Base-by-base conservation (phyloP, 2,113 vertebrate species). In the Abramis brama region DNA sequence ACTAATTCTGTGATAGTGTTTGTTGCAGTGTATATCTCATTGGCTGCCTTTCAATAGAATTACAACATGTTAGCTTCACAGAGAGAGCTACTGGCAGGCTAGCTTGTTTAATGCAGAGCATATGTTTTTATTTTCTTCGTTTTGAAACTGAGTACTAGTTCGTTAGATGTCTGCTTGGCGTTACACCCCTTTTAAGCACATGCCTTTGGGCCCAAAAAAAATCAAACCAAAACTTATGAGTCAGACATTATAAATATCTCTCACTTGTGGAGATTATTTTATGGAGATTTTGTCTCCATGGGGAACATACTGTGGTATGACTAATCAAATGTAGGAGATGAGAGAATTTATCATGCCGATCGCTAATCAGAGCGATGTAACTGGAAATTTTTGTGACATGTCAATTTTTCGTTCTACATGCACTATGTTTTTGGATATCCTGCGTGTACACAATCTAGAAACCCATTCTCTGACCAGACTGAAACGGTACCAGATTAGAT, bases 391-490 rank as follows among this genome's bases (percentile, higher is more conserved):
- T 9, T 59, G 7, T 36, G 45, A 70, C 19, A 21, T 52, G n/a
- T n/a, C n/a, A 9, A 23, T 52, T 52, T 15, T 43, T 79, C 19
- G 5, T 36, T 80, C 36, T 66, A 17, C 23, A 36, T 23, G 17
- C 25, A 33, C 64, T n/a, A 15, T 27, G 9, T 55, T 47, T 45
- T 73, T 39, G 47, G 21, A 55, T 39, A 19, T 59, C 19, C 47
- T 25, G 50, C 30, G 21, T 78, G 60, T 74, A 47, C 33, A 78
- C 78, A 79, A 87, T 74, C 62, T 50, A 87, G 82, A 84, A 85
- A 87, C 76, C 62, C 85, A 60, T 78, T 85, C 86, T 85, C 55
- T 45, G 80, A 52, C 82, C 79, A 55, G 27, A 50, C 60, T 64
- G 13, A 57, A 57, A 21, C 1, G 8, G 4, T 43, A 59, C 9